These are phyloP conservation scores for Esox masquinongy DNA, from an alignment of 2,797 vertebrate genomes.

Conservation along the genomic window DNA sequence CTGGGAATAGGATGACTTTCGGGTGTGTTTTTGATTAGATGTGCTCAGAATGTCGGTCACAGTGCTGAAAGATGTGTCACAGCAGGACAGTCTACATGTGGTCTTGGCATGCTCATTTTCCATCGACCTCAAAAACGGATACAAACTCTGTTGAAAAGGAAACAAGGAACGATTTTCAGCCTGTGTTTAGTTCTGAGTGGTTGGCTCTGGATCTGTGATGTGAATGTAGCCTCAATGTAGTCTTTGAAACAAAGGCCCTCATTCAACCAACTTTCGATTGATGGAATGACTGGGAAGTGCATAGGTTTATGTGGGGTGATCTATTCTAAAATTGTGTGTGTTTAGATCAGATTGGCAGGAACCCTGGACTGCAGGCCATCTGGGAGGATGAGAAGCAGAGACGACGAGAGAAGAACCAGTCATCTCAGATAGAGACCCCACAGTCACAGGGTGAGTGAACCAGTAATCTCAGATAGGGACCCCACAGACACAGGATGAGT, in stretches of 20 bases:
- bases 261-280: not conserved
- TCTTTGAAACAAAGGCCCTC: not conserved
- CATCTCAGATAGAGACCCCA: slow-evolving; percentile 84
- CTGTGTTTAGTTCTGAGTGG: not conserved
- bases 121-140: slow-evolving; percentile 26
- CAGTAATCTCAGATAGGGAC: not conserved
- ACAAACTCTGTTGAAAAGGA: slow-evolving; percentile 18
- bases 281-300: too few species aligned
- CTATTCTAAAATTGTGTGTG: slow-evolving; percentile 15
- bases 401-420: slow-evolving; percentile 83
- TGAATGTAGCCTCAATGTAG: not conserved
- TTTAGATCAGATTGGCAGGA: slow-evolving; percentile 91
- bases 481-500: slow-evolving; percentile 61
- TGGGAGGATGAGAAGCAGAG: slow-evolving; percentile 98
- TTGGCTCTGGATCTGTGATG: not conserved
- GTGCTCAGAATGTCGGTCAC: slow-evolving; percentile 5
- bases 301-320: not conserved
- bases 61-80: slow-evolving; percentile 13
- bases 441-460: slow-evolving; percentile 86
- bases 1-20: not conserved
- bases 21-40: slow-evolving; percentile 21
- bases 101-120: slow-evolving; percentile 36
- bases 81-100: slow-evolving; percentile 25
- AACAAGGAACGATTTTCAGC: not conserved
- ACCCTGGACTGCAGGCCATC: slow-evolving; percentile 94